Conservation (phyloP, 2,888 invertebrate species). For the Scrobipalpa atriplicella region DNA sequence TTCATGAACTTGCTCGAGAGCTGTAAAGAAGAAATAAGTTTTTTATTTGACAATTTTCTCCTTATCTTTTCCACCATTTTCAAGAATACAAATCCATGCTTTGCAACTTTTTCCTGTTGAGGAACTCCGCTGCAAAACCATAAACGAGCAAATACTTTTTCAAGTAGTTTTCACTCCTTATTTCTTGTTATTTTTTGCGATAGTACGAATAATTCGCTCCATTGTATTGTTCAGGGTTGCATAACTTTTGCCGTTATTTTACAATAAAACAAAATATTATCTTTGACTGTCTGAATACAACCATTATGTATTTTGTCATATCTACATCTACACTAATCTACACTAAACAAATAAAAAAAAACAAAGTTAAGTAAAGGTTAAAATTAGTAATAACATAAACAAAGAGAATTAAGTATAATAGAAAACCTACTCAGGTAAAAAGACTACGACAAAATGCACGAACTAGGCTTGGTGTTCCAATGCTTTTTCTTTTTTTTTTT, state of each 20-base stretch:
- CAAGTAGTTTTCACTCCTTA: conserved; percentile 27
- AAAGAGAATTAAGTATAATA: too few species aligned
- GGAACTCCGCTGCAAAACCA: conserved; percentile 25
- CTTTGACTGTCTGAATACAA: neutral
- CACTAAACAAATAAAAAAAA: too few species aligned
- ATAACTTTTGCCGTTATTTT: neutral
- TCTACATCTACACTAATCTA: too few species aligned
- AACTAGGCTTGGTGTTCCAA: neutral
- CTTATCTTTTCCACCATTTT: conserved; percentile 6
- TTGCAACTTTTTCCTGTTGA: conserved; percentile 18
- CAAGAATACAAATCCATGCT: conserved; percentile 20
- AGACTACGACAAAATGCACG: too few species aligned
- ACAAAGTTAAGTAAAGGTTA: too few species aligned
- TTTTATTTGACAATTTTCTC: neutral
- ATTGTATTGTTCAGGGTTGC: conserved; percentile 32
- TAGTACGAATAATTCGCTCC: conserved; percentile 38
- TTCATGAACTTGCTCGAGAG: neutral
- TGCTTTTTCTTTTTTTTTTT: neutral
- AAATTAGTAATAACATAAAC: too few species aligned
- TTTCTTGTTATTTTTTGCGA: conserved; percentile 19
- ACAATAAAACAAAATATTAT: neutral
- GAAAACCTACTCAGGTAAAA: too few species aligned
- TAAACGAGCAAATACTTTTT: conserved; percentile 28
- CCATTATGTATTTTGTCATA: too few species aligned
- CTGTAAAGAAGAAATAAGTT: neutral